Conservation (phyloP, 1,140 invertebrate genomes). For the silkworm (Bombyx mori) region DNA sequence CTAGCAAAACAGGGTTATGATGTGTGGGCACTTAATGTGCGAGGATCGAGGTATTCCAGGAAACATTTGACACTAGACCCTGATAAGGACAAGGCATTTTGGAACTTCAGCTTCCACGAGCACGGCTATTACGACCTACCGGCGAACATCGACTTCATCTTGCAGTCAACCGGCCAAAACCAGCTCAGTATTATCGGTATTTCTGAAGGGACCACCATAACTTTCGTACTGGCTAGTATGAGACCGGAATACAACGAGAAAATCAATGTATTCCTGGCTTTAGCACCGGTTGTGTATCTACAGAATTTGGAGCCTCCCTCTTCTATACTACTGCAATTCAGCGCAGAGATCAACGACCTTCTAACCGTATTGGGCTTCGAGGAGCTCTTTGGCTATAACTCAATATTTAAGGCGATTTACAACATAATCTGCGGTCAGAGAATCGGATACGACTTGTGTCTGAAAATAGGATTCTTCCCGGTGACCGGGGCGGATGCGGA, state of each 20-base stretch:
- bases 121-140: slow-evolving; percentile 74
- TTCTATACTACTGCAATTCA: neutral
- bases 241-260: slow-evolving; percentile 67
- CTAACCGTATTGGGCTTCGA: neutral
- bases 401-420: neutral
- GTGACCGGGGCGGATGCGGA: slow-evolving; percentile 15
- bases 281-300: slow-evolving; percentile 17
- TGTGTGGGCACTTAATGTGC: slow-evolving; percentile 76
- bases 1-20: slow-evolving; percentile 75
- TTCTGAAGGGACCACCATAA: slow-evolving; percentile 65
- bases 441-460: slow-evolving; percentile 13
- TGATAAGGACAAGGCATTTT: slow-evolving; percentile 60
- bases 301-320: slow-evolving; percentile 7
- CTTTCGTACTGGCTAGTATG: neutral
- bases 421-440: slow-evolving; percentile 1
- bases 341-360: slow-evolving; percentile 2
- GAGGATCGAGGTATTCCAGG: slow-evolving; percentile 75
- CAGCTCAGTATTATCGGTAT: slow-evolving; percentile 59
- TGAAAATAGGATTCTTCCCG: slow-evolving; percentile 5
- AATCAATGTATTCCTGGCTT: slow-evolving; percentile 20
- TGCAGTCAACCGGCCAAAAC: slow-evolving; percentile 56
- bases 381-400: slow-evolving; percentile 7
- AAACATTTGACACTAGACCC: slow-evolving; percentile 65
- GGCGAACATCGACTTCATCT: slow-evolving; percentile 73
- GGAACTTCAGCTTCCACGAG: slow-evolving; percentile 73